phyloP scores from a whole-genome alignment of 2,888 invertebrate species.

The Agriopis aurantiaria region DNA sequence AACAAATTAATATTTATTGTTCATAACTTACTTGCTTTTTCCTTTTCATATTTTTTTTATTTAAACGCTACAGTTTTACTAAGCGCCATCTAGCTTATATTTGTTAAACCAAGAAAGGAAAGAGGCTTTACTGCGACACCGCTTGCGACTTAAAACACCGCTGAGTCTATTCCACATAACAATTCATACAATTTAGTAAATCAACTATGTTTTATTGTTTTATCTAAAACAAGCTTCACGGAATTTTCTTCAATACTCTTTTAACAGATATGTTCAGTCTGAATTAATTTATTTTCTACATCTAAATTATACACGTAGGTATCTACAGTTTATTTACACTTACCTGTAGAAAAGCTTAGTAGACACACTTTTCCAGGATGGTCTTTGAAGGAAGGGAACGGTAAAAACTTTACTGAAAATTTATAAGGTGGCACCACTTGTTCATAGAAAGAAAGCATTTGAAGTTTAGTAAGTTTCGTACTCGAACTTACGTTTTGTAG shows the following conservation, averaged over 20 bases:
- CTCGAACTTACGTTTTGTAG: too few species aligned
- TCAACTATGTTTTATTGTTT: neutral
- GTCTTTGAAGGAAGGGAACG: neutral
- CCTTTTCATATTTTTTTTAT: neutral
- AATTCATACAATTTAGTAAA: neutral
- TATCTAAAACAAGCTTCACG: too few species aligned
- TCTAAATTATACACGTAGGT: neutral
- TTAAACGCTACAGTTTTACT: neutral
- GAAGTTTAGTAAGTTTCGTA: too few species aligned
- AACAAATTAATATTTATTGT: too few species aligned
- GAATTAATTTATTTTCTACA: neutral
- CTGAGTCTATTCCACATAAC: neutral
- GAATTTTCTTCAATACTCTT: too few species aligned
- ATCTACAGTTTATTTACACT: neutral
- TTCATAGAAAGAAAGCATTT: neutral
- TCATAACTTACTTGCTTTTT: too few species aligned
- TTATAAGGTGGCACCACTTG: constrained; percentile 26
- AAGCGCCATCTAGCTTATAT: constrained; percentile 11
- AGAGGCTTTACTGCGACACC: neutral
- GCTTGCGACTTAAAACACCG: neutral
- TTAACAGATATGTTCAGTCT: too few species aligned
- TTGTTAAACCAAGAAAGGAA: constrained; percentile 2
- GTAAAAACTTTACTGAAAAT: constrained; percentile 15
- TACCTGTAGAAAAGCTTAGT: neutral
- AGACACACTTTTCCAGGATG: neutral